Evolutionary conservation across 1,140 invertebrate species (phyloP), one percentile per base, ranked within the genome.

Genomic region (Pseudomyrmex dendroicus): DNA sequence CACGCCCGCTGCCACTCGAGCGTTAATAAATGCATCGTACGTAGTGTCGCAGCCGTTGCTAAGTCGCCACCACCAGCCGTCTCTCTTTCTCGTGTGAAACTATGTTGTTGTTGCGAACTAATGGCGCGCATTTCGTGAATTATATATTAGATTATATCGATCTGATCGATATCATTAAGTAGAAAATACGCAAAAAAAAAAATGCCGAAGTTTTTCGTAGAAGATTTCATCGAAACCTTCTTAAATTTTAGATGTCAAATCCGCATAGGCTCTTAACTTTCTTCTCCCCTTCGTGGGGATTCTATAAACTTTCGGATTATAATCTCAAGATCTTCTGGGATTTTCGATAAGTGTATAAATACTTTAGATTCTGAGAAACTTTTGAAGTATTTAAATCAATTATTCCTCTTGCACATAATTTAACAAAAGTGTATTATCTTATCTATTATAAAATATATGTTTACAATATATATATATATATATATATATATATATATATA

Each of bases 1-100:
- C 76, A 61, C 76, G 66, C 76, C 52, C 25, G 76, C 54, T 35
- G 54, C 54, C 56, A 50, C 76, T 70, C 66, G 66, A 44, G 20
- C 54, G 66, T 78, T 80, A 80, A 72, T 80, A 80, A 80, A 80
- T 80, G 76, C 76, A 80, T 80, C 56, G 66, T 72, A 80, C 22
- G 54, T n/a, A 68, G 63, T 22, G 44, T 20, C 35, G 64, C 76
- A 25, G 48, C 46, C 15, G 44, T 68, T 70, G 76, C 70, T 80
- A 70, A 70, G 54, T 59, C 52, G 64, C 50, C 25, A 25, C 25
- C 3, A 3, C 25, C 52, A 20, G n/a, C 48, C 48, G 17, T n/a
- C 10, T 22, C 2, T 25, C 9, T 20, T 13, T 25, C 0, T 15
- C 15, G 15, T 20, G 64, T 50, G 20, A 46, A 52, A 68, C 48